These are phyloP conservation scores for Pollachius pollachius DNA, from an alignment of 2,113 vertebrate genomes.

Conservation along the genomic window DNA sequence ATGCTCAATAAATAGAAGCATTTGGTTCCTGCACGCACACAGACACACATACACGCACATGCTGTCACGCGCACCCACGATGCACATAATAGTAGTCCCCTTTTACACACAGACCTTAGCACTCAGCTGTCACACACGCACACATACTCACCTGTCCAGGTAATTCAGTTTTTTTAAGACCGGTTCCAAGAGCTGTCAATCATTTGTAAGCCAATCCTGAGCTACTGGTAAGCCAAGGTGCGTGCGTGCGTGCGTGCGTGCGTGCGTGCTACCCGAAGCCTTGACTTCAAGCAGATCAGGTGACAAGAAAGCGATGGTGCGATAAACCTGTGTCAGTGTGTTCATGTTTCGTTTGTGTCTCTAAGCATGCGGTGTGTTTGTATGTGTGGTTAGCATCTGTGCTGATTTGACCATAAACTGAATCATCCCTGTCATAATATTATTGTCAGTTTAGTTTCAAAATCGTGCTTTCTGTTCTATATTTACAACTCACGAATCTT, in stretches of 20 bases:
- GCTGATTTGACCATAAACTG: too few relatives aligned
- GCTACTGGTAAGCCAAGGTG: slow-evolving; percentile 76
- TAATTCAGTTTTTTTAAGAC: slow-evolving; percentile 73
- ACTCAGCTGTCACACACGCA: background rate
- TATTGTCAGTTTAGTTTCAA: too few relatives aligned
- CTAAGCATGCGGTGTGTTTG: slow-evolving; percentile 9
- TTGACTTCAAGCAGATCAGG: slow-evolving; percentile 72
- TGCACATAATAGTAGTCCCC: slow-evolving; percentile 27
- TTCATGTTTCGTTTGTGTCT: slow-evolving; percentile 7
- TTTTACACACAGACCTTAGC: background rate
- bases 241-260: slow-evolving; percentile 80
- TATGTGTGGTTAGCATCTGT: background rate
- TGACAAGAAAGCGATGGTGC: slow-evolving; percentile 61
- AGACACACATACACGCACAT: slow-evolving; percentile 1
- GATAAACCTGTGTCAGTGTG: slow-evolving; percentile 57
- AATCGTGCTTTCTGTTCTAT: too few relatives aligned
- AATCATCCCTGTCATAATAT: too few relatives aligned
- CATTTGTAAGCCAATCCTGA: slow-evolving; percentile 83
- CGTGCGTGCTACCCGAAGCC: slow-evolving; percentile 77
- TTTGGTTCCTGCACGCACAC: background rate
- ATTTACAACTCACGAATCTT: too few relatives aligned
- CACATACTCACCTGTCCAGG: slow-evolving; percentile 45
- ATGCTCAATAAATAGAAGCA: too few relatives aligned
- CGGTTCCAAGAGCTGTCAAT: slow-evolving; percentile 79
- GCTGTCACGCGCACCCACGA: background rate